These are phyloP conservation scores for Onychomys torridus DNA, from an alignment of 2,797 vertebrate genomes.

Conservation along the genomic window DNA sequence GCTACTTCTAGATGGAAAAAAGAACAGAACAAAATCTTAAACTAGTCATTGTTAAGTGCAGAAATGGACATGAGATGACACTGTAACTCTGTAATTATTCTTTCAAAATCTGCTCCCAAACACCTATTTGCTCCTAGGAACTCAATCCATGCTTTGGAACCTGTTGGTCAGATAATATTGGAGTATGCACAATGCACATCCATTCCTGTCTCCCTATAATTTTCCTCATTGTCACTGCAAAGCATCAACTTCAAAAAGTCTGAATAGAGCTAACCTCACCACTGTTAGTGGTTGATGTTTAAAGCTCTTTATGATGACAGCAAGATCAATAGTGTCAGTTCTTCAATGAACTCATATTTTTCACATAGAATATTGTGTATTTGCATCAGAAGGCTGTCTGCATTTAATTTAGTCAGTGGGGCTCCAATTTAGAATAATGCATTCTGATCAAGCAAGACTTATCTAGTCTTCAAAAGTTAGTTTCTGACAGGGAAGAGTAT, in stretches of 20 bases:
- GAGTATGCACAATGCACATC: slow-evolving; percentile 68
- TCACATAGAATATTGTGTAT: slow-evolving; percentile 27
- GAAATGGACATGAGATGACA: slow-evolving; percentile 68
- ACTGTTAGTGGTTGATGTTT: neutral
- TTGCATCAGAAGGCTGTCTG: neutral
- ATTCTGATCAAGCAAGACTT: slow-evolving; percentile 40
- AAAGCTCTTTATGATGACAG: slow-evolving; percentile 14
- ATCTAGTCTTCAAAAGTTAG: slow-evolving; percentile 49
- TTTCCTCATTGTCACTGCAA: neutral
- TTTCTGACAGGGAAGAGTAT: slow-evolving; percentile 39
- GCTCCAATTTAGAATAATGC: slow-evolving; percentile 48
- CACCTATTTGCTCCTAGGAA: slow-evolving; percentile 78
- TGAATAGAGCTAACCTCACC: neutral
- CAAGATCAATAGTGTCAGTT: slow-evolving; percentile 2
- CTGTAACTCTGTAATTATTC: slow-evolving; percentile 81
- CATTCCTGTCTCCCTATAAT: slow-evolving; percentile 40
- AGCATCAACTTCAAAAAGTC: neutral
- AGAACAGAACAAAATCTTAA: slow-evolving; percentile 77
- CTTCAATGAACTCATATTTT: neutral
- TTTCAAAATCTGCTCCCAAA: slow-evolving; percentile 84
- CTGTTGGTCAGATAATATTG: slow-evolving; percentile 76
- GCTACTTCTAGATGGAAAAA: slow-evolving; percentile 73
- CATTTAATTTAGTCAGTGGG: slow-evolving; percentile 27
- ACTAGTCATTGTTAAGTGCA: slow-evolving; percentile 68
- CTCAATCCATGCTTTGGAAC: slow-evolving; percentile 63